Percentiles rank a stretch among this genome's conserved stretches.
Evolutionary conservation across 2,113 vertebrate species (phyloP).

Genomic region (Centropus unirufus): DNA sequence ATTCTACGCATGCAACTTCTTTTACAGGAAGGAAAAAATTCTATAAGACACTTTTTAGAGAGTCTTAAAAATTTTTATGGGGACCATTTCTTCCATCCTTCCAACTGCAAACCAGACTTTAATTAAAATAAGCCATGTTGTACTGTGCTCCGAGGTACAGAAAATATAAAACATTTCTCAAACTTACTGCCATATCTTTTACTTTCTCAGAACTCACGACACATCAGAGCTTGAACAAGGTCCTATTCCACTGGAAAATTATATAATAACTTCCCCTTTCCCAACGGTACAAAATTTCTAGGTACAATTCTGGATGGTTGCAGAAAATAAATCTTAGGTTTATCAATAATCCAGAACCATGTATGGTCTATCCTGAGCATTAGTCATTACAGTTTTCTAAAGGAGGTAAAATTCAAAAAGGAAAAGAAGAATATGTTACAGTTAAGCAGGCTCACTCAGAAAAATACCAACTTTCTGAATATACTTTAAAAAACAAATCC

Average conservation of each 20-base stretch:
- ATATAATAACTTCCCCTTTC: not conserved
- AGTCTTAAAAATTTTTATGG: constrained; percentile 43
- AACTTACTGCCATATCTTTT: not conserved
- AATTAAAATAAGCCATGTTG: constrained; percentile 43
- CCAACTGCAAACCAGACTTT: constrained; percentile 16
- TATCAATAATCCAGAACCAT: not conserved
- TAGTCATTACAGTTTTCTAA: not conserved
- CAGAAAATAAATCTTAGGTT: not conserved
- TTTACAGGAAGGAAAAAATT: constrained; percentile 27
- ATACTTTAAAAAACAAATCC: not conserved
- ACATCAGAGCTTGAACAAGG: not conserved
- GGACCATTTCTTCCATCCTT: constrained; percentile 14
- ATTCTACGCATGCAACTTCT: constrained; percentile 39
- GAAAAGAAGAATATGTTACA: not conserved
- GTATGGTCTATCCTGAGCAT: not conserved
- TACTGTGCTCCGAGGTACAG: not conserved
- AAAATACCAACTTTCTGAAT: not conserved
- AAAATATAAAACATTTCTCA: constrained; percentile 16
- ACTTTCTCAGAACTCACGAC: not conserved
- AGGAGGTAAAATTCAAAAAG: not conserved
- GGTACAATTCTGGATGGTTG: not conserved
- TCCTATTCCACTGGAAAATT: not conserved
- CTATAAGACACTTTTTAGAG: constrained; percentile 15
- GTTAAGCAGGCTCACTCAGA: not conserved
- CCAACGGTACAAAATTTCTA: not conserved